Conservation (phyloP, 2,113 vertebrate species). For the Balaeniceps rex region DNA sequence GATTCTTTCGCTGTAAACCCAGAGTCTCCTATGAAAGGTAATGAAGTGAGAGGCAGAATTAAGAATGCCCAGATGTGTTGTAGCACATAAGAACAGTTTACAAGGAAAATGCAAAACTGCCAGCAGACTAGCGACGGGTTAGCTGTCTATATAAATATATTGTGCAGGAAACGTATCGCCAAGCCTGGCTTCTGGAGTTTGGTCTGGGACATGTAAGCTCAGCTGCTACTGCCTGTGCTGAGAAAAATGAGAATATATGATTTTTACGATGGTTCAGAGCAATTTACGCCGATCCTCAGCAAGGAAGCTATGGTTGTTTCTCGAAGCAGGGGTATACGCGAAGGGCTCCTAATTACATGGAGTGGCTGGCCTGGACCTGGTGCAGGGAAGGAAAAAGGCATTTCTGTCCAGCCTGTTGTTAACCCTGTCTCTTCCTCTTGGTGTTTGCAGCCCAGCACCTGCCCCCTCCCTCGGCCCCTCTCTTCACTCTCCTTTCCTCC, state of each 20-base stretch:
- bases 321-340: background rate
- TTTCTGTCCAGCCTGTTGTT: background rate
- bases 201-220: background rate
- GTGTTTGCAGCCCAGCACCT: background rate
- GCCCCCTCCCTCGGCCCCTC: background rate
- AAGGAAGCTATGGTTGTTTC: background rate
- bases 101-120: conserved; percentile 55
- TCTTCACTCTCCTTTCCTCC: background rate
- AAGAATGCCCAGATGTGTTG: conserved; percentile 64
- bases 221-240: background rate
- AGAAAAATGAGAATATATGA: conserved; percentile 22
- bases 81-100: conserved; percentile 44
- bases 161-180: conserved; percentile 16
- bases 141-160: conserved; percentile 47
- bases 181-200: conserved; percentile 22
- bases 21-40: conserved; percentile 57
- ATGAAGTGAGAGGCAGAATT: conserved; percentile 66
- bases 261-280: background rate
- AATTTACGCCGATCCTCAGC: background rate
- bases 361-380: background rate
- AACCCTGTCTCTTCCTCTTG: background rate
- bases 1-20: conserved; percentile 51
- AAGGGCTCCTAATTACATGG: background rate
- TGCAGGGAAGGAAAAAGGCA: background rate
- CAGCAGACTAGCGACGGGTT: conserved; percentile 1